Percentiles rank a stretch among this genome's conserved stretches.
Conservation (phyloP, 2,888 invertebrate species). For the Stenoptilia bipunctidactyla region DNA sequence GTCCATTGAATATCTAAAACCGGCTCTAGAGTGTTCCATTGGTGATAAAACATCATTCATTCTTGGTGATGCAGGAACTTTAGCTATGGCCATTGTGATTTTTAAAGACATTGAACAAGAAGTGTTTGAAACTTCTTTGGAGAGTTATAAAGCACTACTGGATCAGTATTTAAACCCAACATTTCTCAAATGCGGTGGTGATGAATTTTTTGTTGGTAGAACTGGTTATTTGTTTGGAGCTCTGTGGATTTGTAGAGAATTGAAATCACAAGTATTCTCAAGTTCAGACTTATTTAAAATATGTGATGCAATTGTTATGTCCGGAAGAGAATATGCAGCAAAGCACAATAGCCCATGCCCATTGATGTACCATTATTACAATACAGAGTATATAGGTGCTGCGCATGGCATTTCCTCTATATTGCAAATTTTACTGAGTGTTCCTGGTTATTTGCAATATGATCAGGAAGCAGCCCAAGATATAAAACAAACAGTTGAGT, state of each 20-base stretch:
- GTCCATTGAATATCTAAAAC: conserved; percentile 73
- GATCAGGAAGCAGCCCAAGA: conserved; percentile 66
- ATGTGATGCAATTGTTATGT: conserved; percentile 77
- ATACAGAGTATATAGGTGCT: conserved; percentile 80
- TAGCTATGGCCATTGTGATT: conserved; percentile 78
- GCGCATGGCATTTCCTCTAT: conserved; percentile 71
- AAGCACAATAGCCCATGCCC: conserved; percentile 72
- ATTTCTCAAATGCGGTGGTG: conserved; percentile 78
- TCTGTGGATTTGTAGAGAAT: conserved; percentile 76
- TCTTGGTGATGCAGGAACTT: conserved; percentile 84
- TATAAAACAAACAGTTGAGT: conserved; percentile 77
- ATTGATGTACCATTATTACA: conserved; percentile 84
- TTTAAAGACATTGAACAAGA: conserved; percentile 63
- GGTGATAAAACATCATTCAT: conserved; percentile 79
- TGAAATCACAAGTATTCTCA: conserved; percentile 49
- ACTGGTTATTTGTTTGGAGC: conserved; percentile 86
- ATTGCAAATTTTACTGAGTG: conserved; percentile 66
- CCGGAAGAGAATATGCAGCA: conserved; percentile 78
- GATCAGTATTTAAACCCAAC: conserved; percentile 37
- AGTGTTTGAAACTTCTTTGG: conserved; percentile 32
- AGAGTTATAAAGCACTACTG: conserved; percentile 48
- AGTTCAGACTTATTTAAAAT: conserved; percentile 70
- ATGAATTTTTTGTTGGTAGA: conserved; percentile 88
- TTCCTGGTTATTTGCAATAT: conserved; percentile 65
- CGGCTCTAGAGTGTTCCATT: conserved; percentile 69